Base-by-base conservation (phyloP, 2,113 vertebrate species). In the Pteropus alecto region DNA sequence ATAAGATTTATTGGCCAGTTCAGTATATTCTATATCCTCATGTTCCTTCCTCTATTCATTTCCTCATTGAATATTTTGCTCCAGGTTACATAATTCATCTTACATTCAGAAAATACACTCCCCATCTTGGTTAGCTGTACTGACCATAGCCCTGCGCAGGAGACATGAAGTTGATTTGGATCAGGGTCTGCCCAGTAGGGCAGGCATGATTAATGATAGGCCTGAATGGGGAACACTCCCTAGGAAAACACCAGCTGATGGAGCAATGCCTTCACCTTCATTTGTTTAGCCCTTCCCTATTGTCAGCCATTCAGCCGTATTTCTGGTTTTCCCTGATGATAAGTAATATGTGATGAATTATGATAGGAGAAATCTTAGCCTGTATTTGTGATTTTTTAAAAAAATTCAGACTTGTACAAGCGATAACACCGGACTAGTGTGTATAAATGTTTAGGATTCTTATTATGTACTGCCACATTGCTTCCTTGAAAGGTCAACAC, bases 71-170 rank as follows among this genome's bases (percentile, higher is more conserved):
- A 60, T n/a, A 18, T 21, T 90, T 54, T 90, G 78, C 68, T 93
- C 13, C 48, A 24, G 78, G 90, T 65, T 93, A 71, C 24, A 0
- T 77, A 76, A 85, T 67, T 95, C 56, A n/a, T 48, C 35, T 85
- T 67, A 38, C 13, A 63, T 46, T 76, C 58, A 41, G 87, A 92
- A 90, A 95, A 79, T 73, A n/a, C 93, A 5, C 70, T 82, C 41
- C 26, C 12, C 0, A 0, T 41, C 14, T 74, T 90, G 28, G 24
- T 51, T 67, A 54, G 79, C 38, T 33, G 38, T 82, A 68, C 41
- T 48, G 74, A 2, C 46, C 24, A 33, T 9, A 71, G 63, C 11
- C 1, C 87, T 15, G 41, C 51, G 79, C 51, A 12, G 51, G 46
- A 83, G n/a, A 30, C 24, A 5, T 0, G 0, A 19, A 35, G 70